Evolutionary conservation across 2,888 invertebrate genomes (phyloP), one percentile per base, ranked within the genome.

Genomic region (Drosophila kambysellisi): DNA sequence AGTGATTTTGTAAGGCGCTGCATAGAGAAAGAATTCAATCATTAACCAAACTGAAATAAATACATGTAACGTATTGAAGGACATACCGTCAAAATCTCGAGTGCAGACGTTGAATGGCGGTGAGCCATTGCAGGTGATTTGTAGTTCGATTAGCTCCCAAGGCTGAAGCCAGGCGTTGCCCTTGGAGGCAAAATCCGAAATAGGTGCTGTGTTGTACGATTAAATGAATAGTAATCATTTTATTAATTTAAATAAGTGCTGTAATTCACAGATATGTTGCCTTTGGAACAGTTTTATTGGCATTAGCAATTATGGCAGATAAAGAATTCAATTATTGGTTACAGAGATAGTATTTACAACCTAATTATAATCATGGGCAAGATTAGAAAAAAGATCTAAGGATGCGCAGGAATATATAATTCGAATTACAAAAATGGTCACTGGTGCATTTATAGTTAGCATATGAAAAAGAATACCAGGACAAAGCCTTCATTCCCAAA

Each of bases 131-230:
- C 97, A 98, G 46, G 95, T 95, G 4, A 96, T 95, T 76, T 95
- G 94, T 11, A 98, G 92, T 64, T 95, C 94, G 33, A 98, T 92
- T 53, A 97, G 93, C 63, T 97, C 97, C 39, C 97, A 97, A 71
- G 96, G 96, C 83, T 96, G 95, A 39, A 98, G 94, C 97, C 98
- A 98, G 88, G 96, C 96, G 65, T 95, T 95, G 0, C 97, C 98
- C 4, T 94, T 95, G 1, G 96, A 95, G 57, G 95, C 95, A 11
- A 97, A 94, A 68, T 95, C 95, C 3, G 94, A 92, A 79, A 98
- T 95, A 0, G 97, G 96, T 78, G 95, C 97, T 97, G 92, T 78
- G 95, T 97, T 97, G 92, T 12, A 94, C 33, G 20, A 56, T 39
- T 11, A 37, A 20, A 0, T 17, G 3, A 54, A 32, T 6, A 4